A percentile compares a stretch with the other conserved stretches of the same genome.
Conservation (phyloP, 2,888 invertebrate genomes). For the Bhutanitis thaidina region DNA sequence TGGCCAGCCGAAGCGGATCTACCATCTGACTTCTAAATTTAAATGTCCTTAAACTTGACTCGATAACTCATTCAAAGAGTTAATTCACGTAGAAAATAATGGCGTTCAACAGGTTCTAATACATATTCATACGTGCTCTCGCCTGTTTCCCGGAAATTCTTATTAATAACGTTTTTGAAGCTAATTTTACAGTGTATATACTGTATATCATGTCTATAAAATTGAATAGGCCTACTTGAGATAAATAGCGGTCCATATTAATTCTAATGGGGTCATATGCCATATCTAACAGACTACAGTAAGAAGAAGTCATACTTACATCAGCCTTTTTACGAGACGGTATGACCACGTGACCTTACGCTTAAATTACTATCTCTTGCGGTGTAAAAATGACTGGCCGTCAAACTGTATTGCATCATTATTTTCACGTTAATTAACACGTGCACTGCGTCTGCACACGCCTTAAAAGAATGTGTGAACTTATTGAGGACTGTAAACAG, state of each 20-base stretch:
- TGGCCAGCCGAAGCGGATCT: slow-evolving; percentile 8
- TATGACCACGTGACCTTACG: not conserved
- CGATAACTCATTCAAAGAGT: not conserved
- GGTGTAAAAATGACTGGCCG: slow-evolving; percentile 8
- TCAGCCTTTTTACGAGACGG: slow-evolving; percentile 7
- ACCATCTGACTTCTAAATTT: slow-evolving; percentile 11
- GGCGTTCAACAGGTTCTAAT: too few species aligned
- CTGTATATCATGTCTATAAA: too few species aligned
- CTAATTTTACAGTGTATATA: too few species aligned
- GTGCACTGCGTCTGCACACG: not conserved
- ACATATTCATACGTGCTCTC: too few species aligned
- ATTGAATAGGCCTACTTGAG: too few species aligned
- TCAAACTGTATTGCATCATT: slow-evolving; percentile 11
- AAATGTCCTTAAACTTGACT: slow-evolving; percentile 20
- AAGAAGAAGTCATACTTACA: slow-evolving; percentile 14
- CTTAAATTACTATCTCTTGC: slow-evolving; percentile 3
- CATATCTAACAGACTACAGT: slow-evolving; percentile 6
- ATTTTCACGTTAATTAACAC: slow-evolving; percentile 10
- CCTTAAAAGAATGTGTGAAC: not conserved
- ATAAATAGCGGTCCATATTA: not conserved
- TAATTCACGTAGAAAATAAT: too few species aligned
- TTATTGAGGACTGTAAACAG: not conserved
- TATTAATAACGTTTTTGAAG: too few species aligned
- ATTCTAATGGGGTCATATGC: slow-evolving; percentile 10
- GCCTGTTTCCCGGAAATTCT: too few species aligned